Percentiles rank a stretch among this genome's conserved stretches.
These are phyloP conservation scores for Alligator sinensis DNA, from an alignment of 2,113 vertebrate species.

Conservation along the genomic window DNA sequence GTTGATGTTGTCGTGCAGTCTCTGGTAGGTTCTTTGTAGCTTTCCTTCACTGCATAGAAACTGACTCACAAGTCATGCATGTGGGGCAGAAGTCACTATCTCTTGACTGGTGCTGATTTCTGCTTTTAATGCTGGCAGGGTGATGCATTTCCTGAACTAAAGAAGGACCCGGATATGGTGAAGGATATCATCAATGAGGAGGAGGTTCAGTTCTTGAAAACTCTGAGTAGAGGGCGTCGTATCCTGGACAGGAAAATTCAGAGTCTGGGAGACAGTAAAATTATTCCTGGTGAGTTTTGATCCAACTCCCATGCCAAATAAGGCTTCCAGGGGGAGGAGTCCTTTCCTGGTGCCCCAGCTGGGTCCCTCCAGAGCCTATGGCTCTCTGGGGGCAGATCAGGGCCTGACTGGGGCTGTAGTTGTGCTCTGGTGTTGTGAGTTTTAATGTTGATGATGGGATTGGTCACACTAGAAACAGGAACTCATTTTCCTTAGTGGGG, in stretches of 20 bases:
- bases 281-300: slow-evolving; percentile 87
- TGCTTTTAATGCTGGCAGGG: slow-evolving; percentile 80
- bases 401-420: not conserved
- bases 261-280: slow-evolving; percentile 89
- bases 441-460: not conserved
- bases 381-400: rapidly evolving
- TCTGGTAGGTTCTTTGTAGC: slow-evolving; percentile 82
- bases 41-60: not conserved
- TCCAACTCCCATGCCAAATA: too few species aligned
- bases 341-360: not conserved
- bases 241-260: slow-evolving; percentile 97
- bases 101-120: not conserved
- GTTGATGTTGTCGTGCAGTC: slow-evolving; percentile 95
- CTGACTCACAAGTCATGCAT: not conserved
- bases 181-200: slow-evolving; percentile 98
- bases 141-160: slow-evolving; percentile 94
- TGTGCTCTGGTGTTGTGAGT: not conserved
- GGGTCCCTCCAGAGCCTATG: not conserved
- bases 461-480: not conserved
- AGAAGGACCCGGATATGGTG: slow-evolving; percentile 96
- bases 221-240: slow-evolving; percentile 94
- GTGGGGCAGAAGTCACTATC: not conserved
- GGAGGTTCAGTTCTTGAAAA: slow-evolving; percentile 96
- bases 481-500: not conserved
- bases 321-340: not conserved